Evolutionary conservation across 2,797 vertebrate species (phyloP).

Genomic region (Pelodytes ibericus): DNA sequence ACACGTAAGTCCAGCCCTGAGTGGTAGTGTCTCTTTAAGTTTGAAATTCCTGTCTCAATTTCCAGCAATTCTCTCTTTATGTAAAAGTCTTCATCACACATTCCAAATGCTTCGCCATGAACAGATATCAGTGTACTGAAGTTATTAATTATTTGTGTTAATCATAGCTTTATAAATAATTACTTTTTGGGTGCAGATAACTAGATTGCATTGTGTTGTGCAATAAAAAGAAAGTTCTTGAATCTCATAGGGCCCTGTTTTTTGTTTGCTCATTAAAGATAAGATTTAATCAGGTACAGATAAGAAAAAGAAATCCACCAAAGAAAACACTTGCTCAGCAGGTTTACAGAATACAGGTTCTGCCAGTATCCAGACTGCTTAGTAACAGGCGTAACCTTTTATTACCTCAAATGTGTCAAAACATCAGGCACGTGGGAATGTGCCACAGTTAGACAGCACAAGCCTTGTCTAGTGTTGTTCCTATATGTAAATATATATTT

Average conservation of each 20-base stretch:
- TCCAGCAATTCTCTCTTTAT: too few relatives aligned
- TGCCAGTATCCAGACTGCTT: constrained; percentile 14
- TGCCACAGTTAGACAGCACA: too few relatives aligned
- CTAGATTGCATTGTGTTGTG: background rate
- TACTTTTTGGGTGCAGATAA: background rate
- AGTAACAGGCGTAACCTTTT: constrained; percentile 10
- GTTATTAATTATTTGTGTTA: background rate
- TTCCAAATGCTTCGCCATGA: too few relatives aligned
- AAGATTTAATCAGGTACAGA: background rate
- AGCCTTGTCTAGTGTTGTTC: too few relatives aligned
- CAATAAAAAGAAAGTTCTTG: background rate
- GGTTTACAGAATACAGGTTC: constrained; percentile 1
- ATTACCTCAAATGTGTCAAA: too few relatives aligned
- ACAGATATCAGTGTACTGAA: background rate
- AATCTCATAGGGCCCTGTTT: constrained; percentile 12
- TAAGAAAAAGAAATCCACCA: constrained; percentile 12
- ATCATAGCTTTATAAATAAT: background rate
- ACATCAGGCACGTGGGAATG: too few relatives aligned
- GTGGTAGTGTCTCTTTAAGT: too few relatives aligned
- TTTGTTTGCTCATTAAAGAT: constrained; percentile 28
- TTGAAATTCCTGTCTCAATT: too few relatives aligned
- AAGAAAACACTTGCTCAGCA: constrained; percentile 37
- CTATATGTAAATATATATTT: too few relatives aligned
- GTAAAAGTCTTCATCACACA: too few relatives aligned
- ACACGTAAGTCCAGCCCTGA: too few relatives aligned